Base-by-base conservation (phyloP, 2,888 invertebrate species). In the Drosophila nr. perissopoda region DNA sequence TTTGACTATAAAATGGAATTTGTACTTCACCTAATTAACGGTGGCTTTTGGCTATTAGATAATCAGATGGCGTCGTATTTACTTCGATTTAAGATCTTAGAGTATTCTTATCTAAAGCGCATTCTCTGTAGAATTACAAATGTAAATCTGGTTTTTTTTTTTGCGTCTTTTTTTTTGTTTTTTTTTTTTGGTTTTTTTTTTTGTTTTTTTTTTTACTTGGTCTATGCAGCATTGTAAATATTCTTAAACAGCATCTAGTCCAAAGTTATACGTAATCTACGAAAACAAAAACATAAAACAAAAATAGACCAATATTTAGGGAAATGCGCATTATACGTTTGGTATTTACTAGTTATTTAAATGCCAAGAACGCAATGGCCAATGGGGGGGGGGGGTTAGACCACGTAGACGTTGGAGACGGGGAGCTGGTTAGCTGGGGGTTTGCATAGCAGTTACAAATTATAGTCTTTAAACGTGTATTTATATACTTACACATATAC, bases 191-290 rank as follows among this genome's bases (percentile, higher is more conserved):
- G n/a, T 38, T 52, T 27, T 7, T 31, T 48, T n/a, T n/a, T 25
- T 13, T 40, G 25, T 16, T 36, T 11, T 16, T 27, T 54, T 48
- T 65, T 18, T 40, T 18, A 27, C 18, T 67, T 71, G 72, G 58
- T 79, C 68, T 70, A 72, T 46, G 63, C 63, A 63, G 60, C 66
- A 81, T 63, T 83, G 80, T 83, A 90, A 78, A 83, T 79, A 86
- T 75, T 76, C 73, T 73, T 79, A 56, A 75, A 76, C 72, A 74
- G 78, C 89, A 88, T 90, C 91, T 91, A 91, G 91, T 91, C 90
- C 77, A 78, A 78, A 80, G 68, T 83, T 83, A 79, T 83, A 83
- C 51, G 81, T 86, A 87, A 67, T n/a, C 62, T 53, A 38, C 48
- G 62, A 59, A 5, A 27, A 42, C 5, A n/a, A 38, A 16, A 33